Conservation (phyloP, 2,888 invertebrate species). For the Mylabris sibirica region DNA sequence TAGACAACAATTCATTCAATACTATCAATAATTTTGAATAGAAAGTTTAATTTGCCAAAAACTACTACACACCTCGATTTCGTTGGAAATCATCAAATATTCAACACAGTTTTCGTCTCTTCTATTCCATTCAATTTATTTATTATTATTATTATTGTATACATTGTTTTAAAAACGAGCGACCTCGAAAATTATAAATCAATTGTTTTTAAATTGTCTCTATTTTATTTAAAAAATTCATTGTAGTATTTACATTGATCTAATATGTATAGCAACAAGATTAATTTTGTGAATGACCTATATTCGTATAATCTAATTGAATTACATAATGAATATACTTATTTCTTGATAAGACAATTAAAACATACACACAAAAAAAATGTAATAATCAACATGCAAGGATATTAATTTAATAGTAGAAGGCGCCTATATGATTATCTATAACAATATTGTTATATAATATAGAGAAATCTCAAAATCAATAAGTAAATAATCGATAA, state of each 20-base stretch:
- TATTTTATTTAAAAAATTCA: neutral
- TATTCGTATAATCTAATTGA: neutral
- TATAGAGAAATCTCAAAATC: neutral
- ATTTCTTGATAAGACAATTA: neutral
- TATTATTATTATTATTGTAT: too few relatives aligned
- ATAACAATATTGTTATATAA: neutral
- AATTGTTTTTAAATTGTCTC: neutral
- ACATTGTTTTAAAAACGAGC: neutral
- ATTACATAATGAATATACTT: neutral
- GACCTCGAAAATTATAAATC: conserved; percentile 4
- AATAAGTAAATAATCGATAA: conserved; percentile 5
- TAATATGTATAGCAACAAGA: conserved; percentile 2
- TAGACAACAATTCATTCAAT: neutral
- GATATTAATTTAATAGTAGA: neutral
- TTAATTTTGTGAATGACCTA: conserved; percentile 1
- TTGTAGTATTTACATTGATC: neutral
- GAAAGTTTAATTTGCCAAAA: neutral
- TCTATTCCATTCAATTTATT: neutral
- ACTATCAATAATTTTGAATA: neutral
- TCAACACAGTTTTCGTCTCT: too few relatives aligned
- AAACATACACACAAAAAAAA: neutral
- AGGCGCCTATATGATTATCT: neutral
- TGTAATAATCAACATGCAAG: neutral
- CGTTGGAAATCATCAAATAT: too few relatives aligned
- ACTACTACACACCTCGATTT: neutral